Evolutionary conservation across 2,113 vertebrate species (phyloP).

Genomic region (Phyllostomus hastatus): DNA sequence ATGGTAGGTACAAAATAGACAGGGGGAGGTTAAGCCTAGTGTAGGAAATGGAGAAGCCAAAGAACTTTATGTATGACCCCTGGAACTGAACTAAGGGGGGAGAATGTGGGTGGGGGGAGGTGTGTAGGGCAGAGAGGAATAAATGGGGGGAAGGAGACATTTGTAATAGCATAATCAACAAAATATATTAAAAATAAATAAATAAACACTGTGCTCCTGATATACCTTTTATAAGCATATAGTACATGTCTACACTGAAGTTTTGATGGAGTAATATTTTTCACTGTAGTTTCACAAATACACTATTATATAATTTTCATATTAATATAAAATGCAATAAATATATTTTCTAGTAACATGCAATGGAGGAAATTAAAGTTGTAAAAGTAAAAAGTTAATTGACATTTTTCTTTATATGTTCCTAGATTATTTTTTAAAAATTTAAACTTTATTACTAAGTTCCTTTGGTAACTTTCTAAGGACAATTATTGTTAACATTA

Average conservation of each 20-base stretch:
- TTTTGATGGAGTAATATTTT: conserved; percentile 5
- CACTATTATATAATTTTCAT: background rate
- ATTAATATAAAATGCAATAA: background rate
- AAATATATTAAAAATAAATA: too few species aligned
- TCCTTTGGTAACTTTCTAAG: background rate
- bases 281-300: background rate
- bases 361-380: background rate
- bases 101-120: too few species aligned
- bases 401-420: background rate
- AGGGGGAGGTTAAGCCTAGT: too few species aligned
- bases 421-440: background rate
- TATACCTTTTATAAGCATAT: background rate
- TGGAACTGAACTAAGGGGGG: too few species aligned
- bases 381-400: background rate
- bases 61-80: too few species aligned
- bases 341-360: background rate
- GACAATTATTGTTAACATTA: background rate
- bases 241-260: background rate
- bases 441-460: background rate
- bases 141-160: too few species aligned
- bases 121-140: too few species aligned
- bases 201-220: background rate
- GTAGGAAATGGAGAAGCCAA: too few species aligned
- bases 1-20: too few species aligned
- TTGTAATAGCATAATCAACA: too few species aligned